Evolutionary conservation across 2,888 invertebrate genomes (phyloP), one percentile per base, ranked within the genome.

Genomic region (Mycalesis mineus): DNA sequence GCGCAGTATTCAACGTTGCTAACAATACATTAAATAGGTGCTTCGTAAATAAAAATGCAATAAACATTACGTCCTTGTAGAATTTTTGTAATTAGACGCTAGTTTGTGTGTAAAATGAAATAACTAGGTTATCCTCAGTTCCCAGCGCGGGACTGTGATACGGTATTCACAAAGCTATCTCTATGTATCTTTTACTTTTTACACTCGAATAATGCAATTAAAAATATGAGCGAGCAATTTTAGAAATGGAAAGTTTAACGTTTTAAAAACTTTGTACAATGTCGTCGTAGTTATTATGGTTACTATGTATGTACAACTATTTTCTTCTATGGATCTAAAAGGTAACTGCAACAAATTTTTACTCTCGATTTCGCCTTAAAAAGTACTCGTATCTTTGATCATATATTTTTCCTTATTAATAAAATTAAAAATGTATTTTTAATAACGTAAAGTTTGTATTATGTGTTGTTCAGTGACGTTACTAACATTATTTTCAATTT

Each of bases 1-100:
- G n/a, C n/a, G n/a, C n/a, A n/a, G n/a, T n/a, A n/a, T n/a, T n/a
- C n/a, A n/a, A n/a, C n/a, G n/a, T n/a, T n/a, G n/a, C n/a, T n/a
- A n/a, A n/a, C n/a, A n/a, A n/a, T n/a, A n/a, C n/a, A n/a, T n/a
- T n/a, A n/a, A n/a, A n/a, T n/a, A n/a, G n/a, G n/a, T n/a, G 14
- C 31, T 42, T 37, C 22, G 54, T 15, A 17, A n/a, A 47, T 58
- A 47, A 58, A 55, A 56, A 44, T 61, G 45, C 44, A 54, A 45
- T 33, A 6, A 8, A 33, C 22, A 13, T 22, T 42, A 45, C 39
- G 47, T 54, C 54, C 51, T 37, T 50, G 58, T 47, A 56, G 56
- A 57, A 49, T 58, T 58, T 39, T 61, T 61, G 49, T 61, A 61
- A 59, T 62, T 62, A 62, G 61, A 56, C 56, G 44, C 45, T 45